Evolutionary conservation across 2,888 invertebrate species (phyloP).

Genomic region (Aphrophora alni): DNA sequence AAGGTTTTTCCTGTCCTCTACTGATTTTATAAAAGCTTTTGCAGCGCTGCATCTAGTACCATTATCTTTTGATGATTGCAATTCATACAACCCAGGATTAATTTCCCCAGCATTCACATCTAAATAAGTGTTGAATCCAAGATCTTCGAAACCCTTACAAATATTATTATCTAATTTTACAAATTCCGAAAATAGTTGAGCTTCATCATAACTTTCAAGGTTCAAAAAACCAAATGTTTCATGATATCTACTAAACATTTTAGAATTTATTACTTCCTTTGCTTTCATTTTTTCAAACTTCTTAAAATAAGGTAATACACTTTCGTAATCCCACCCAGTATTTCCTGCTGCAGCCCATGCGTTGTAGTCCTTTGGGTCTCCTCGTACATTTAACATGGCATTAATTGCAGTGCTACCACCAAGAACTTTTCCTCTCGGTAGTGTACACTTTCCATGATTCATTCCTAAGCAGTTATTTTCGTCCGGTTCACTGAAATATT

Average conservation of each 20-base stretch:
- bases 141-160: neutral
- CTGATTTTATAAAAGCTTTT: neutral
- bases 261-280: neutral
- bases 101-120: neutral
- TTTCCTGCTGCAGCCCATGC: slow-evolving; percentile 17
- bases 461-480: slow-evolving; percentile 23
- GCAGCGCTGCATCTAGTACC: neutral
- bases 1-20: neutral
- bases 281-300: neutral
- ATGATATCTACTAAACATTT: neutral
- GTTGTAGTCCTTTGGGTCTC: slow-evolving; percentile 11
- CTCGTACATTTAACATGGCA: slow-evolving; percentile 20
- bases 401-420: slow-evolving; percentile 26
- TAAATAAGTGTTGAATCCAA: neutral
- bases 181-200: neutral
- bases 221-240: neutral
- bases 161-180: neutral
- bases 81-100: neutral
- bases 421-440: slow-evolving; percentile 30
- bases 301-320: neutral
- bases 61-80: neutral
- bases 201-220: neutral
- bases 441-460: slow-evolving; percentile 20
- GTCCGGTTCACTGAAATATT: slow-evolving; percentile 21
- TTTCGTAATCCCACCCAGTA: neutral